Percentiles rank a stretch among this genome's conserved stretches.
phyloP scores from a whole-genome alignment of 2,888 invertebrate genomes.

The Lasius platythorax region DNA sequence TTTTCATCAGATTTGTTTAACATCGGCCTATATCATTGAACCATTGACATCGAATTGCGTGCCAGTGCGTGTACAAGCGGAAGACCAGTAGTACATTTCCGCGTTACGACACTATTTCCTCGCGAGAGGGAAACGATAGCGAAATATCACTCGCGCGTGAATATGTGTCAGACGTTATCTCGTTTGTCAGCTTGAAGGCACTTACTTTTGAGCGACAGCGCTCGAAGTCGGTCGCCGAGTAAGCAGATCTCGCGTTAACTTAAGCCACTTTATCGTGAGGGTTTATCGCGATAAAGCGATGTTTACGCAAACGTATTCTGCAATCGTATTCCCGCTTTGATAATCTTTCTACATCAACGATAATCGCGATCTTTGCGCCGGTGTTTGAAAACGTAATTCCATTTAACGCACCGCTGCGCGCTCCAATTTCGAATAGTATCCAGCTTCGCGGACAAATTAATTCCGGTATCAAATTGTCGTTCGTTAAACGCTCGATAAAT shows the following conservation, averaged over 20 bases:
- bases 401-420: slow-evolving; percentile 27
- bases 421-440: neutral
- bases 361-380: slow-evolving; percentile 33
- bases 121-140: neutral
- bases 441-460: slow-evolving; percentile 15
- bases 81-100: slow-evolving; percentile 13
- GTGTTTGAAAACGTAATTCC: slow-evolving; percentile 34
- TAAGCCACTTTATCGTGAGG: neutral
- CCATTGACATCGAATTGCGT: slow-evolving; percentile 29
- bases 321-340: slow-evolving; percentile 6
- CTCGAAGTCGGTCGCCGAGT: neutral
- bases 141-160: slow-evolving; percentile 7
- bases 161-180: neutral
- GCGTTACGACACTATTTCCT: slow-evolving; percentile 18
- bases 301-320: slow-evolving; percentile 16
- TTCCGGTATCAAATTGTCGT: neutral
- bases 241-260: neutral
- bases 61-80: slow-evolving; percentile 8
- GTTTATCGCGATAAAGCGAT: neutral
- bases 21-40: slow-evolving; percentile 3
- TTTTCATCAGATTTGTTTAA: slow-evolving; percentile 25
- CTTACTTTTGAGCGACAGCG: slow-evolving; percentile 8
- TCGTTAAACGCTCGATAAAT: neutral
- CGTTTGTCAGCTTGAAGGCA: neutral
- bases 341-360: slow-evolving; percentile 26